phyloP scores from a whole-genome alignment of 2,888 invertebrate genomes.

The Dermolepida albohirtum region DNA sequence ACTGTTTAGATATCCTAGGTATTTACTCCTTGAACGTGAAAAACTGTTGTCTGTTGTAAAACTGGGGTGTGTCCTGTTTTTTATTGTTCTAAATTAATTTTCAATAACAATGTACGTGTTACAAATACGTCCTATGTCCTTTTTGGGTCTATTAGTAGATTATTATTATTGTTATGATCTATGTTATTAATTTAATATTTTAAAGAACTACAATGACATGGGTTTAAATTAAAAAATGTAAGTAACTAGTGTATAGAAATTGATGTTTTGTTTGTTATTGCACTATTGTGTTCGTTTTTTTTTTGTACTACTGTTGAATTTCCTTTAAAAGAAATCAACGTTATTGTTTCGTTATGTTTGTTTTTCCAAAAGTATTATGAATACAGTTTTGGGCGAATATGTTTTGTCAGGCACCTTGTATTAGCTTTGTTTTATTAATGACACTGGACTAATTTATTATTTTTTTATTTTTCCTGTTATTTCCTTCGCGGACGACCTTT shows the following conservation, averaged over 20 bases:
- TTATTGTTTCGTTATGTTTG: conserved; percentile 2
- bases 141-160: conserved; percentile 27
- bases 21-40: conserved; percentile 8
- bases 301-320: background rate
- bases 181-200: conserved; percentile 14
- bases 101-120: conserved; percentile 17
- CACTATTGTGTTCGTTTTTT: conserved; percentile 2
- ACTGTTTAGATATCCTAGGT: conserved; percentile 15
- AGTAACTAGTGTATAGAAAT: conserved; percentile 25
- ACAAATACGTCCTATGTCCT: conserved; percentile 10
- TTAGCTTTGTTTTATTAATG: conserved; percentile 17
- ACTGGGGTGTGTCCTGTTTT: conserved; percentile 12
- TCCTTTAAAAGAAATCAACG: background rate
- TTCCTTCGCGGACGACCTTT: conserved; percentile 28
- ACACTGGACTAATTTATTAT: conserved; percentile 19
- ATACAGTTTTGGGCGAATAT: conserved; percentile 36
- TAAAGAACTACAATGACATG: conserved; percentile 24
- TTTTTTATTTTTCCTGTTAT: conserved; percentile 32
- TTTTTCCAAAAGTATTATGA: conserved; percentile 32
- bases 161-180: background rate
- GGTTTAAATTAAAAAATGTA: conserved; percentile 23
- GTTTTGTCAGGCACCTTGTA: conserved; percentile 12
- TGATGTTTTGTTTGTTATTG: conserved; percentile 7
- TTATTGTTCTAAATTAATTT: conserved; percentile 35
- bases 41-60: conserved; percentile 15